A percentile compares a stretch with the other conserved stretches of the same genome.
phyloP scores from a whole-genome alignment of 2,797 vertebrate species.

The Tangara arthus region DNA sequence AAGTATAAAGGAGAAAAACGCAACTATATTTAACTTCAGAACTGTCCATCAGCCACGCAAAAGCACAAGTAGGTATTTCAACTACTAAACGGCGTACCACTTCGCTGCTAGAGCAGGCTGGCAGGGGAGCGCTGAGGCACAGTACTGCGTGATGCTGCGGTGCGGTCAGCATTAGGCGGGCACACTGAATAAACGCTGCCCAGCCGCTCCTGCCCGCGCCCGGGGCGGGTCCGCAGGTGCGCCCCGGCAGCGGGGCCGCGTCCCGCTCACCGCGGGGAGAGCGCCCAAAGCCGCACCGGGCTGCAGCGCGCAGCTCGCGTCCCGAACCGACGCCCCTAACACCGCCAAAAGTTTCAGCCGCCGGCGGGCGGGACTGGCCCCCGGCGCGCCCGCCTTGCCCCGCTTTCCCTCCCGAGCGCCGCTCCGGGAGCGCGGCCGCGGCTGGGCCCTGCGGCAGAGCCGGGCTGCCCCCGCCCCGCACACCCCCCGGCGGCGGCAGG shows the following conservation, averaged over 20 bases:
- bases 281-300: not conserved
- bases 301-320: not conserved
- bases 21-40: not conserved
- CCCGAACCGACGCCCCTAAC: not conserved
- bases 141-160: not conserved
- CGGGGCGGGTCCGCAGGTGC: not conserved
- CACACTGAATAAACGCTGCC: accelerated
- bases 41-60: not conserved
- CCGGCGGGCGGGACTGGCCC: not conserved
- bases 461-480: not conserved
- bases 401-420: too few species aligned
- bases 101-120: not conserved
- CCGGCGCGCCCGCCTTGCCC: accelerated
- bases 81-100: accelerated
- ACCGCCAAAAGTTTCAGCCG: not conserved
- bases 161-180: not conserved
- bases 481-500: not conserved
- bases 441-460: not conserved
- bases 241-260: not conserved
- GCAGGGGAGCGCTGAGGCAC: not conserved
- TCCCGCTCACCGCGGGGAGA: not conserved
- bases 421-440: not conserved
- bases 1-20: not conserved
- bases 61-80: not conserved
- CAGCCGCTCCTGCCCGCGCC: not conserved